A percentile compares a stretch with the other conserved stretches of the same genome.
Evolutionary conservation across 2,797 vertebrate genomes (phyloP).

Genomic region (Protosalanx chinensis): DNA sequence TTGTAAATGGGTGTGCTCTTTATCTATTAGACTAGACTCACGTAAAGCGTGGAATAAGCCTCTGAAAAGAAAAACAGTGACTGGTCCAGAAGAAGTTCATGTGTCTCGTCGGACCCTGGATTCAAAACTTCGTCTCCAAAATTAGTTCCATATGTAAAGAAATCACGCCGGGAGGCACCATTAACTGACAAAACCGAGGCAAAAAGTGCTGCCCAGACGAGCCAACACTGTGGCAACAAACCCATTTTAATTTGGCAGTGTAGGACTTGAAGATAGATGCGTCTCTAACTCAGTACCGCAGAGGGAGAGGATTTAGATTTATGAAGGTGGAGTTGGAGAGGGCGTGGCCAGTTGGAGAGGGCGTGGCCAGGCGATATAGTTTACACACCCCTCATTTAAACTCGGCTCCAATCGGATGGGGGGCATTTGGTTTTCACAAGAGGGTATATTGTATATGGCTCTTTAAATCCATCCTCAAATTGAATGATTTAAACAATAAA

Average conservation of each 20-base stretch:
- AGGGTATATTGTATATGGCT: too few relatives aligned
- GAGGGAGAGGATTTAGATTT: background rate
- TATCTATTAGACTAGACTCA: conserved; percentile 61
- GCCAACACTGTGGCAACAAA: background rate
- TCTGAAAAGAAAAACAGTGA: conserved; percentile 71
- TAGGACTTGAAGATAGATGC: background rate
- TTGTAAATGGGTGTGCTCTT: background rate
- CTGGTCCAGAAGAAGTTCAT: conserved; percentile 54
- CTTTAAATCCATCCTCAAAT: too few relatives aligned
- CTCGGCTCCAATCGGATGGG: too few relatives aligned
- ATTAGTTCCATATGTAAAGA: conserved; percentile 69
- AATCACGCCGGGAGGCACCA: conserved; percentile 44
- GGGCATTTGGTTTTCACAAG: too few relatives aligned
- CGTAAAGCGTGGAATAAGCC: conserved; percentile 64
- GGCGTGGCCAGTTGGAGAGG: background rate
- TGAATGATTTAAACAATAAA: too few relatives aligned
- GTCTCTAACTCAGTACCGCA: background rate
- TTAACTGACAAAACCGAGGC: conserved; percentile 31
- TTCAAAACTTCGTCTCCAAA: conserved; percentile 66
- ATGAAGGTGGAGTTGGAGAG: background rate
- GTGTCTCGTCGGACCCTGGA: conserved; percentile 66
- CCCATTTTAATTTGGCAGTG: background rate
- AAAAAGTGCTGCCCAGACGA: conserved; percentile 17
- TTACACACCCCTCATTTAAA: too few relatives aligned
- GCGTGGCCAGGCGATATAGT: background rate